Percentiles rank a stretch among this genome's conserved stretches.
Conservation (phyloP, 2,797 vertebrate genomes). For the Neosalanx taihuensis region DNA sequence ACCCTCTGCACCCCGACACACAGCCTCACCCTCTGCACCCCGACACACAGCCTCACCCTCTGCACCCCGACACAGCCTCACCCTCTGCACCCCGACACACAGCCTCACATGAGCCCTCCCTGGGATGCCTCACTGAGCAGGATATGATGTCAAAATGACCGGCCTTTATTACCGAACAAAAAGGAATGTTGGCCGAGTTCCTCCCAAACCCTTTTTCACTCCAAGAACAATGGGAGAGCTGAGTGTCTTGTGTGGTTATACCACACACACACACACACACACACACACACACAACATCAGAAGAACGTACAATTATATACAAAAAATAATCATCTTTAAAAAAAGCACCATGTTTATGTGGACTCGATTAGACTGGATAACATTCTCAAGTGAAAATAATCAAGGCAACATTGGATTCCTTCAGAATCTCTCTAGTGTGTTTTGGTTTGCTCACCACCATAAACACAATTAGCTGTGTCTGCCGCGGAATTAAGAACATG, state of each 20-base stretch:
- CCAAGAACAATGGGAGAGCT: conserved; percentile 45
- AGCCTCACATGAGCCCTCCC: neutral
- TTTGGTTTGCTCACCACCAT: conserved; percentile 61
- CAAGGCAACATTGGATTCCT: conserved; percentile 55
- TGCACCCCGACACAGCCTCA: no score
- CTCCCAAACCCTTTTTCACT: conserved; percentile 51
- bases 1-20: no score
- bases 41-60: no score
- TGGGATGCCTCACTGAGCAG: conserved; percentile 58
- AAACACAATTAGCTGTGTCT: conserved; percentile 64
- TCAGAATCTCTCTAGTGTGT: conserved; percentile 49
- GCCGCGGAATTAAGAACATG: conserved; percentile 63
- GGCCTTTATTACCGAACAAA: conserved; percentile 51
- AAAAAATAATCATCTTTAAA: no score
- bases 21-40: no score
- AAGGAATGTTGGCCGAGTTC: conserved; percentile 60
- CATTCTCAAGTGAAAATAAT: conserved; percentile 61
- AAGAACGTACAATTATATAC: conserved; percentile 27
- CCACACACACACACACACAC: no score
- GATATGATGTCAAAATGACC: conserved; percentile 38
- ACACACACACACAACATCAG: conserved; percentile 46
- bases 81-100: neutral
- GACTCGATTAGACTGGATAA: conserved; percentile 59
- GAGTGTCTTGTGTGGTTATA: conserved; percentile 36
- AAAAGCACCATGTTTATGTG: conserved; percentile 26